Evolutionary conservation across 2,888 invertebrate genomes (phyloP), one percentile per base, ranked within the genome.

Genomic region (Rutpela maculata): DNA sequence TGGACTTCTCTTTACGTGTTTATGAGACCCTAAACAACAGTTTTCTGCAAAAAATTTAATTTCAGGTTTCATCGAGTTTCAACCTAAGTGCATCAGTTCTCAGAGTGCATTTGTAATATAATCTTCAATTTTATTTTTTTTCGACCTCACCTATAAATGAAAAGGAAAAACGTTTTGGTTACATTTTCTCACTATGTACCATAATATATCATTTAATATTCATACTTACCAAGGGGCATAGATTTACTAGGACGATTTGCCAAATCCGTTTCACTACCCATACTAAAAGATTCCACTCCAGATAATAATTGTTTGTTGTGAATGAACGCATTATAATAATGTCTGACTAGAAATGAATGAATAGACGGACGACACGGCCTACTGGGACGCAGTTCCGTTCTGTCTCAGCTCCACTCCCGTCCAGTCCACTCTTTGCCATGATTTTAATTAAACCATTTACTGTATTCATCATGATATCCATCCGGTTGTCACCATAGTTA

Each of bases 321-420:
- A 84, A 84, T 84, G 84, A 80, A 67, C 68, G 82, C 80, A 81
- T 84, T 83, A 80, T 83, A 74, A 82, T 79, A 78, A 78, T 79
- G 83, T 82, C 84, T 82, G 79, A 79, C 81, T 80, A 80, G 78
- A 76, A 78, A 82, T 84, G 84, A 83, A 84, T 84, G 84, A 80
- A 83, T 77, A 74, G 81, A 78, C 82, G 75, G 79, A 78, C 77
- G 78, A 79, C 68, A 80, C 81, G 82, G 82, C 78, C 80, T 83
- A 84, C 81, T 84, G 84, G 81, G 80, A 84, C 83, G 84, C 80
- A 84, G 82, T 84, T 84, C 84, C 84, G 84, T 82, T 82, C 79
- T 74, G 82, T 81, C 83, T 82, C 78, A 65, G 68, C 76, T 66
- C 78, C 77, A 79, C 78, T 79, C 78, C 79, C 76, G 75, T 79